Conservation (phyloP, 1,140 invertebrate species). For the Caenorhabditis remanei region DNA sequence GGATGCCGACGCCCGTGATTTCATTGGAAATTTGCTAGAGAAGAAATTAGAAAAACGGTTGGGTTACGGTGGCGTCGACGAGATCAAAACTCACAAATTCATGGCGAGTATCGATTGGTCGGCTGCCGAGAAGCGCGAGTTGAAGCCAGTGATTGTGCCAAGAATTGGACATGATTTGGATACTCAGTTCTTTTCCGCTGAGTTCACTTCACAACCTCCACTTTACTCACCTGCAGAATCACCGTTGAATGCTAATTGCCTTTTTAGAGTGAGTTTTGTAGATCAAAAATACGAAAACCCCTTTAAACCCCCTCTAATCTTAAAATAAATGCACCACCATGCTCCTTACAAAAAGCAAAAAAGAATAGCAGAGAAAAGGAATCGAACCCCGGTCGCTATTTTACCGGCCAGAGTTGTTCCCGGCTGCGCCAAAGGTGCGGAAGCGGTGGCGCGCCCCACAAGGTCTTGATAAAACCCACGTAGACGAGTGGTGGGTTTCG, state of each 20-base stretch:
- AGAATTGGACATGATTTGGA: conserved; percentile 83
- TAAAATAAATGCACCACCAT: no score
- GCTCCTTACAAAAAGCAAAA: no score
- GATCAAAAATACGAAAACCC: background rate
- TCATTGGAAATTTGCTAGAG: conserved; percentile 85
- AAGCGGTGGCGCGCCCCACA: no score
- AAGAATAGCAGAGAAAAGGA: no score
- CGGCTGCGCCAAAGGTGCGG: no score
- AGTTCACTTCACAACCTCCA: conserved; percentile 91
- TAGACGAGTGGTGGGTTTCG: no score
- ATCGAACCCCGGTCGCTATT: no score
- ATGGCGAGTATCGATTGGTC: conserved; percentile 87
- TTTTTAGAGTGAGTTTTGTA: conserved; percentile 84
- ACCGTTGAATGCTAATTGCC: conserved; percentile 83
- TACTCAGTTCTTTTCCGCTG: conserved; percentile 94
- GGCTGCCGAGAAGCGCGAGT: conserved; percentile 84
- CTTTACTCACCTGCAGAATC: conserved; percentile 90
- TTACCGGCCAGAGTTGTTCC: no score
- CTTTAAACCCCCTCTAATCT: no score
- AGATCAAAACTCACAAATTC: conserved; percentile 88
- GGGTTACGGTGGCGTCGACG: conserved; percentile 87
- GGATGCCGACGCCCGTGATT: conserved; percentile 82
- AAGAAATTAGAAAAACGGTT: conserved; percentile 89
- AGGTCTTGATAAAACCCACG: no score
- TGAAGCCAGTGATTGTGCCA: conserved; percentile 86